Percentiles rank a stretch among this genome's conserved stretches.
Evolutionary conservation across 2,888 invertebrate genomes (phyloP).

Genomic region (Drosophila paranaensis): DNA sequence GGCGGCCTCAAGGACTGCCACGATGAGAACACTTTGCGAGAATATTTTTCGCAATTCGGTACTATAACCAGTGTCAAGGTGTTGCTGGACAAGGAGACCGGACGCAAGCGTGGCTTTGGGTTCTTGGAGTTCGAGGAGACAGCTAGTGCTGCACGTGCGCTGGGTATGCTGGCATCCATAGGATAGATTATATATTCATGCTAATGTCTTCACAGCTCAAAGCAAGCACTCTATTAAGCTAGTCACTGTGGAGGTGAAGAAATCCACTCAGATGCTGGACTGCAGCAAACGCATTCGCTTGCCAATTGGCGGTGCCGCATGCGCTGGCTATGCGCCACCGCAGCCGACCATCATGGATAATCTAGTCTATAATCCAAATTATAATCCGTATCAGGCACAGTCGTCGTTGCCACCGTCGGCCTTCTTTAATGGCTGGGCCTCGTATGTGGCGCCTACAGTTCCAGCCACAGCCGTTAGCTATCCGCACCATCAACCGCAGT

Average conservation of each 20-base stretch:
- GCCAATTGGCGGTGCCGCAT: slow-evolving; percentile 65
- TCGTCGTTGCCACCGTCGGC: slow-evolving; percentile 68
- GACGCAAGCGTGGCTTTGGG: slow-evolving; percentile 83
- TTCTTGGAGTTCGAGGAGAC: slow-evolving; percentile 82
- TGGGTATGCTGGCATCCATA: slow-evolving; percentile 63
- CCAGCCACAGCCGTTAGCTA: slow-evolving; percentile 14
- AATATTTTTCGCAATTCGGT: slow-evolving; percentile 82
- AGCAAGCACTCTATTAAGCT: slow-evolving; percentile 78
- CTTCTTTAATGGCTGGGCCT: slow-evolving; percentile 73
- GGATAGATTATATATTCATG: background rate
- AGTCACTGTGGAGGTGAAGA: slow-evolving; percentile 80
- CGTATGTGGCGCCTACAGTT: slow-evolving; percentile 66
- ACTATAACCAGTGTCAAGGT: slow-evolving; percentile 76
- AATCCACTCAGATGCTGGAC: slow-evolving; percentile 80
- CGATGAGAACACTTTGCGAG: slow-evolving; percentile 72
- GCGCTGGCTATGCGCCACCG: slow-evolving; percentile 75
- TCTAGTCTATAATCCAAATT: slow-evolving; percentile 48
- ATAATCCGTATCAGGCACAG: slow-evolving; percentile 66
- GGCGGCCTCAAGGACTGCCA: slow-evolving; percentile 83
- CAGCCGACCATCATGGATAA: slow-evolving; percentile 64
- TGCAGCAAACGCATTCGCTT: slow-evolving; percentile 83
- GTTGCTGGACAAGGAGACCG: slow-evolving; percentile 80
- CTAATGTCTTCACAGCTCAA: slow-evolving; percentile 55
- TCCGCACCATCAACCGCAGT: slow-evolving; percentile 16
- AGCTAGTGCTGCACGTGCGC: slow-evolving; percentile 79